Conservation (phyloP, 1,140 invertebrate species). For the Drosophila saltans region DNA sequence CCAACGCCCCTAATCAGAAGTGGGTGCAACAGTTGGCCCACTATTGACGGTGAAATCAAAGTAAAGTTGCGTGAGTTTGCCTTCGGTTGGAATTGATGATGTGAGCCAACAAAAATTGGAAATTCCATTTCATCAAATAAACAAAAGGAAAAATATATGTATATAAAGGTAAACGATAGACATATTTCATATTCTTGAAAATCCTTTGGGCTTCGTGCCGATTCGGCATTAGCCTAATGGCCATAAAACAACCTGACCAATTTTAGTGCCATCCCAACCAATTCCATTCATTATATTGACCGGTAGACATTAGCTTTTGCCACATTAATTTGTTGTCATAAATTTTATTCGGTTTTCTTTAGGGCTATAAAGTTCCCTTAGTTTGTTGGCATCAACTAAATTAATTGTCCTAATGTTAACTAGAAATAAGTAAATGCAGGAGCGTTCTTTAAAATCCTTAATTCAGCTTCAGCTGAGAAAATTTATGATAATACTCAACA, state of each 20-base stretch:
- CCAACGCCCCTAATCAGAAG: not conserved
- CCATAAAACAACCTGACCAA: slow-evolving; percentile 19
- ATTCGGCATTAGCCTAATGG: slow-evolving; percentile 17
- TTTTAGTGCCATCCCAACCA: slow-evolving; percentile 14
- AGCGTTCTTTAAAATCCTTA: too few species aligned
- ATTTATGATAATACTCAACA: too few species aligned
- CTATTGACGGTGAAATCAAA: slow-evolving; percentile 4
- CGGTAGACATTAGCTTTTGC: slow-evolving; percentile 28
- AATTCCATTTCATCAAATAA: slow-evolving; percentile 18
- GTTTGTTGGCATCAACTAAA: not conserved
- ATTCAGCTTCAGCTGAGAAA: too few species aligned
- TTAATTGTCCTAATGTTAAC: too few species aligned
- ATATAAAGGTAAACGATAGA: not conserved
- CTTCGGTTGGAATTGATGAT: slow-evolving; percentile 32
- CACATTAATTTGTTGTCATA: slow-evolving; percentile 62
- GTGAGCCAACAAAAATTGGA: slow-evolving; percentile 17
- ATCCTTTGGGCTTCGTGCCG: not conserved
- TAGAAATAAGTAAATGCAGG: too few species aligned
- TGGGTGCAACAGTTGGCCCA: slow-evolving; percentile 42
- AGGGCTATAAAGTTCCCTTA: slow-evolving; percentile 35
- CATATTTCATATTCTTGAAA: slow-evolving; percentile 7
- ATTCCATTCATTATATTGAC: slow-evolving; percentile 7
- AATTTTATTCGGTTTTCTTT: slow-evolving; percentile 51
- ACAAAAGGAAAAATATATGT: too few species aligned
- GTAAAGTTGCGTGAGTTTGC: slow-evolving; percentile 19